Base-by-base conservation (phyloP, 92 coral and sea anemone genomes). In the Plumapathes pennacea region DNA sequence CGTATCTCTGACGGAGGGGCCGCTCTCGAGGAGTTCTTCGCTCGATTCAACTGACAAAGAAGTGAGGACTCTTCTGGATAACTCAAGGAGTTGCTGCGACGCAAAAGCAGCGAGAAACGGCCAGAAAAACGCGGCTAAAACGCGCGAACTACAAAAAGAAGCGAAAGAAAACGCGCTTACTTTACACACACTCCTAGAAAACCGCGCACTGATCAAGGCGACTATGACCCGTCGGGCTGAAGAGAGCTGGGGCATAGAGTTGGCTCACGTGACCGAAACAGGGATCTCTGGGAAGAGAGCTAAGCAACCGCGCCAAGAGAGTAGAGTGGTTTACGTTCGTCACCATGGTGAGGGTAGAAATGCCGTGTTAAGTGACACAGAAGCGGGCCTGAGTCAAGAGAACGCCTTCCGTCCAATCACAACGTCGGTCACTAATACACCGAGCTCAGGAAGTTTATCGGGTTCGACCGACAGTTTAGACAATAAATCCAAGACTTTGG, bases 291-390 rank as follows among this genome's bases (percentile, higher is more conserved):
- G 69, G 32, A 7, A 33, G 26, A 41, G 55, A 31, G 72, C 38
- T 18, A 60, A 40, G 3, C 25, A 13, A 13, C 20, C 47, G n/a
- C 52, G 32, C 18, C 64, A 82, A 20, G 55, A 41, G 29, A 60
- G 52, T 12, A 62, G 69, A n/a, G 96, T 88, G 7, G 66, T 88
- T 34, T 88, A 88, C 32, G 86, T 88, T 33, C 57, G 50, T 38
- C 96, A 88, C 31, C 64, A 72, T 19, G 80, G 85, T 8, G 40
- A 73, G 41, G 96, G 96, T 19, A 70, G 78, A n/a, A 83, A 80
- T 28, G 62, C 85, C 1, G 79, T 88, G 37, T 41, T 83, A 12
- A 53, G 72, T 33, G 71, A 57, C 3, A 45, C 34, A 22, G 51
- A 28, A 21, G 11, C 32, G 41, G 22, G 19, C 38, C 25, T 14